Base-by-base conservation (phyloP, 2,888 invertebrate genomes). In the Bedellia somnulentella region DNA sequence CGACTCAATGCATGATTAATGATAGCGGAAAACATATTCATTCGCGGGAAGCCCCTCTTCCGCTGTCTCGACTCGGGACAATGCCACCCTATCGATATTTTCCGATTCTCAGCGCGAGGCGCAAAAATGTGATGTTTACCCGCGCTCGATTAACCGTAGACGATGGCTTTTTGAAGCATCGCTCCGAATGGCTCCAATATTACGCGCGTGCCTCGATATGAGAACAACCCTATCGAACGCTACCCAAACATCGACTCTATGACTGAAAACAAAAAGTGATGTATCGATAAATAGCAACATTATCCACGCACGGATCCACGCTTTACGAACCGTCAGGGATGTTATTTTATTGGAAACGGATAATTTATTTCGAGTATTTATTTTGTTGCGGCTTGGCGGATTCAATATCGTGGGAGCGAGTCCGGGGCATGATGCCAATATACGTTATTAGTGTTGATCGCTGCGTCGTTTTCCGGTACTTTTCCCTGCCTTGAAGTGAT, bases 311-410 rank as follows among this genome's bases (percentile, higher is more conserved):
- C 18, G 4, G 14, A n/a, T 2, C 4, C 24, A 5, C n/a, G 15
- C 43, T 40, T 32, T 16, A 40, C 44, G 46, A 41, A 53, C 53
- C 58, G 57, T 54, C 52, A 46, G 56, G 57, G 52, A 54, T 59
- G 58, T 57, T 63, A 55, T 63, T 70, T 70, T 75, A 73, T 73
- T 75, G 63, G 61, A 62, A 67, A 57, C 62, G 63, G 64, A 64
- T 70, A 71, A 71, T 70, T 64, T 68, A 70, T 71, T 68, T 63
- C 43, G 55, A 58, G 59, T 66, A 68, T 71, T 70, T 73, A 64
- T 73, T 61, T 60, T 51, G 58, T 47, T 55, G 57, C 49, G 54
- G 57, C 48, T 50, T 52, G 49, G 44, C 49, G 50, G 47, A 55
- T 57, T 58, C 57, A 60, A 62, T 60, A 64, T 46, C 62, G 67